phyloP scores from a whole-genome alignment of 2,888 invertebrate genomes.

The Calameuta idolon region DNA sequence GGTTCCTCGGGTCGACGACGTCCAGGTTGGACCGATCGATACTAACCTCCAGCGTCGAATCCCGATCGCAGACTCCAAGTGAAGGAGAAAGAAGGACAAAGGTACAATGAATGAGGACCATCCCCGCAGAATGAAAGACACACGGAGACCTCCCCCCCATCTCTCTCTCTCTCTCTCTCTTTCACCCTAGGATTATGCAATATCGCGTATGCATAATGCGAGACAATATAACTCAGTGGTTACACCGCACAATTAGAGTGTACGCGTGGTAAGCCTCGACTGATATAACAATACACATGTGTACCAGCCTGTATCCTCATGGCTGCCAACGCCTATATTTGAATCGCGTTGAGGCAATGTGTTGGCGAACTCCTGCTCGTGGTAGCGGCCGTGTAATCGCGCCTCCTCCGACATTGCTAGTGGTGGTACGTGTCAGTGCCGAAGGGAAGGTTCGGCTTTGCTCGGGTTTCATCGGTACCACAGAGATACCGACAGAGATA shows the following conservation, averaged over 20 bases:
- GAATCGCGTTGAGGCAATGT: conserved; percentile 29
- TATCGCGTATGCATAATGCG: conserved; percentile 43
- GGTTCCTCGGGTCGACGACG: neutral
- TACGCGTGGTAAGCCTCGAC: conserved; percentile 26
- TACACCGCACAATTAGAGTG: conserved; percentile 52
- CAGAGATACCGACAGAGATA: conserved; percentile 9
- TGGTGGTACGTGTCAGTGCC: conserved; percentile 4
- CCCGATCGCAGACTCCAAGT: neutral
- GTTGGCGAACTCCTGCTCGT: conserved; percentile 14
- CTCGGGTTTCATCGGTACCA: neutral
- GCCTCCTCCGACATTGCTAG: neutral
- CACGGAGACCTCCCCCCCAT: neutral
- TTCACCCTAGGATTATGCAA: conserved; percentile 19
- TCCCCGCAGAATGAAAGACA: neutral
- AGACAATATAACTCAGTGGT: conserved; percentile 48
- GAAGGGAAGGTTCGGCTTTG: conserved; percentile 12
- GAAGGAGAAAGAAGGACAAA: neutral
- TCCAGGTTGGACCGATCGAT: neutral
- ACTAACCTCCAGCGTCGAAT: neutral
- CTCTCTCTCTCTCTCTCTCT: neutral
- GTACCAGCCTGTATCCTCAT: conserved; percentile 22
- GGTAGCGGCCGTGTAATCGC: neutral
- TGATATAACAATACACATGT: neutral
- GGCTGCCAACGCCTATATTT: conserved; percentile 31
- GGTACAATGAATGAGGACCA: neutral